Evolutionary conservation across 1,140 invertebrate species (phyloP), one percentile per base, ranked within the genome.

Genomic region (Fopius arisanus): DNA sequence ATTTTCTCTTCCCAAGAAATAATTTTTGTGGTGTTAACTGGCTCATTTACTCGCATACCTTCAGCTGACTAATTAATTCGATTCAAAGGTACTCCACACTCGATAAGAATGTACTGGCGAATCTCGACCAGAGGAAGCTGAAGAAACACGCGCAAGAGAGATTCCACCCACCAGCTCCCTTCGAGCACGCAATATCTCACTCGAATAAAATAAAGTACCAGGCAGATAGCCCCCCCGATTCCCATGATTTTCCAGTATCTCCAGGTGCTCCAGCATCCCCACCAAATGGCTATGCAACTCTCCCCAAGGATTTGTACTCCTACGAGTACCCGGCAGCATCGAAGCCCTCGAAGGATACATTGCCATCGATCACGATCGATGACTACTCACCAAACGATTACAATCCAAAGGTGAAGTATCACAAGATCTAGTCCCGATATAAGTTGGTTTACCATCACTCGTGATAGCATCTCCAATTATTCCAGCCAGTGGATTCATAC

Each of bases 131-230:
- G 3, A 63, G 72, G 21, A 67, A 29, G 3, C 41, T 41, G 0
- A 77, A 73, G 12, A 81, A 80, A 48, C 69, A 80, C 16, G 78
- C 80, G 2, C 83, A 88, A 40, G 80, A 87, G 0, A 79, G 87
- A 28, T 88, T 83, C 51, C 81, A 83, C 63, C 84, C 86, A 2
- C 79, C 83, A 0, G 80, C 83, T 0, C 75, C 72, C 21, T 84
- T 83, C 67, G 81, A 83, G 21, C 78, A 80, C 9, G 73, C 51
- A 37, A 16, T 77, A 9, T 72, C 73, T 21, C 79, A 80, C 43
- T 59, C 73, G n/a, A 80, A 80, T 62, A 73, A 48, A 21, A 16
- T 74, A 21, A 67, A 43, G 26, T 68, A 72, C 41, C 67, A 65
- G 12, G 16, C n/a, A 23, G 43, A 63, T 26, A 33, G 63, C 2